A percentile compares a stretch with the other conserved stretches of the same genome.
These are phyloP conservation scores for Dasypolia templi DNA, from an alignment of 2,888 invertebrate species.

Conservation along the genomic window DNA sequence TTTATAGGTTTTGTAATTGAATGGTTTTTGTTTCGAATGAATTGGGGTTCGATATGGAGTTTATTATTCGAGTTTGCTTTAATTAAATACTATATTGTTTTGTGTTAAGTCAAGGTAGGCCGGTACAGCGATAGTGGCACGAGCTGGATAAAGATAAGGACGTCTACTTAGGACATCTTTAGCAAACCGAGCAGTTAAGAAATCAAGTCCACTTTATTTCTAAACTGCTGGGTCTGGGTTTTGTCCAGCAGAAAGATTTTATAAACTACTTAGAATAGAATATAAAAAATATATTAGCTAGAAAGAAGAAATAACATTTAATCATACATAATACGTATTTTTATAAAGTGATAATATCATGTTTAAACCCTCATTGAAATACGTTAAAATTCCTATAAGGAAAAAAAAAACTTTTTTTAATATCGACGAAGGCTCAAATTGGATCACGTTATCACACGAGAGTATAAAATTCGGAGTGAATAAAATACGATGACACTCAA, in stretches of 20 bases:
- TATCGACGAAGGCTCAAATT: constrained; percentile 54
- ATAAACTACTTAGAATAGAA: background rate
- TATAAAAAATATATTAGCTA: background rate
- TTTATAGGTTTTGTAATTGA: constrained; percentile 58
- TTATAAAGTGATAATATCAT: constrained; percentile 26
- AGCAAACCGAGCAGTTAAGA: background rate
- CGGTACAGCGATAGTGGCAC: background rate
- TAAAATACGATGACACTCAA: constrained; percentile 56
- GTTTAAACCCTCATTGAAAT: background rate
- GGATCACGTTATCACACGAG: constrained; percentile 49
- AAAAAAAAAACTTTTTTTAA: constrained; percentile 38
- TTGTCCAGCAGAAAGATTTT: background rate
- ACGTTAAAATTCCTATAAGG: constrained; percentile 15
- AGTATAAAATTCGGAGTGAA: constrained; percentile 61
- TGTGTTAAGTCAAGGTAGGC: background rate
- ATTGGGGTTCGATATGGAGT: constrained; percentile 41
- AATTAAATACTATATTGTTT: constrained; percentile 36
- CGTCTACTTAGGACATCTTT: background rate
- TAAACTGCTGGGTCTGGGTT: background rate
- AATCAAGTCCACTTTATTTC: background rate
- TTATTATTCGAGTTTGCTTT: constrained; percentile 51
- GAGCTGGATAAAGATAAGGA: background rate
- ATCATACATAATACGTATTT: background rate
- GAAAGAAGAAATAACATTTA: background rate
- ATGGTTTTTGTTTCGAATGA: constrained; percentile 55